Evolutionary conservation across 2,888 invertebrate genomes (phyloP), one percentile per base, ranked within the genome.

Genomic region (Drosophila atripex): DNA sequence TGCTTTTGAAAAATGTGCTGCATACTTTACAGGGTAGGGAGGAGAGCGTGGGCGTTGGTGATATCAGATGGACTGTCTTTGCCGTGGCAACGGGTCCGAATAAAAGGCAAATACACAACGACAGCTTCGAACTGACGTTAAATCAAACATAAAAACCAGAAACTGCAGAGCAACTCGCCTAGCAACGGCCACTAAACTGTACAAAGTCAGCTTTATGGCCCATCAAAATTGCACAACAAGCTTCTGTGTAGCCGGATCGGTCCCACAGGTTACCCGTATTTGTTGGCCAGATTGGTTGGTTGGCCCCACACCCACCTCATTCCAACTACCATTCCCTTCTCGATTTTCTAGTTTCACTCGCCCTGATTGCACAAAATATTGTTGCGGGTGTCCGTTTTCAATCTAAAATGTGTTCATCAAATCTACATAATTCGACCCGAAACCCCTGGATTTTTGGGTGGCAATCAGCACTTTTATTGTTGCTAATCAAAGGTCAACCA

Each of bases 381-480:
- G 60, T 39, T 49, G 30, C 30, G 28, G 30, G 66, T 66, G 66
- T 47, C 60, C 46, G 49, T 60, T 66, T 65, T 69, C 71, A 84
- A 73, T 73, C 63, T 63, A 70, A 78, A 68, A 84, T 73, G 68
- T 73, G 60, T 71, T 72, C 76, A 71, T 80, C 74, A 78, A 76
- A 87, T 85, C 78, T 87, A 75, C 85, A 82, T 79, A 78, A 79
- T 86, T 80, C 61, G 49, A 52, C 32, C 38, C 52, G 45, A 61
- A 60, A 21, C 43, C 21, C 43, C 21, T 12, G 43, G 43, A 43
- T 43, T 43, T 43, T 43, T 43, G 43, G 43, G 43, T 43, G 43
- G 66, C 87, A 87, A 87, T 82, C 82, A 82, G 63, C 87, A 73
- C 76, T 80, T 80, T 78, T 80, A 82, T 82, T 85, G 82, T 85